Conservation (phyloP, 2,797 vertebrate genomes). For the Decapterus maruadsi region DNA sequence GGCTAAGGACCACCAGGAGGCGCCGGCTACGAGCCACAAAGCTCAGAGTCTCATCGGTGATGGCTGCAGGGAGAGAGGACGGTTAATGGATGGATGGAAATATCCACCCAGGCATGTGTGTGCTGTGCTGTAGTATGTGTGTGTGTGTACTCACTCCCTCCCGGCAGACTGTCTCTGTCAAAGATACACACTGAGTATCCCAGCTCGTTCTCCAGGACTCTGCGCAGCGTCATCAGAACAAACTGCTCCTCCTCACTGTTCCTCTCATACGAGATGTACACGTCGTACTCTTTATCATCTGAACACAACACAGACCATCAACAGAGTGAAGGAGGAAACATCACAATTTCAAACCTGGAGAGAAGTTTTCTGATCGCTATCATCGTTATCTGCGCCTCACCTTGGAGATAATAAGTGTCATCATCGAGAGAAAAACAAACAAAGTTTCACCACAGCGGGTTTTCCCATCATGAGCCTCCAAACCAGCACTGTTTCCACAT, state of each 20-base stretch:
- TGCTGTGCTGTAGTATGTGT: background rate
- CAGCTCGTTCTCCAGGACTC: constrained; percentile 93
- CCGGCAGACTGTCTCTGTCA: constrained; percentile 96
- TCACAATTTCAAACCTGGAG: no score
- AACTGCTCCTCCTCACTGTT: constrained; percentile 96
- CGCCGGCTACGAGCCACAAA: constrained; percentile 95
- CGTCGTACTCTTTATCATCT: constrained; percentile 96
- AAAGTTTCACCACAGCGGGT: background rate
- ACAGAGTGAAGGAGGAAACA: no score
- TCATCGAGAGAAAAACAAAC: background rate
- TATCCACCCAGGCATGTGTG: no score
- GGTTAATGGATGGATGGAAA: constrained; percentile 1
- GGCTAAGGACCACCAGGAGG: constrained; percentile 94
- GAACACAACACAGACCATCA: background rate
- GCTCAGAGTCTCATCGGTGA: constrained; percentile 96
- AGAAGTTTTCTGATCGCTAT: background rate
- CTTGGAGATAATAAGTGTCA: background rate
- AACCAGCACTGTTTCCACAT: no score
- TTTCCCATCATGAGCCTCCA: no score
- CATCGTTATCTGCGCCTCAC: background rate
- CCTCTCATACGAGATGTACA: constrained; percentile 96
- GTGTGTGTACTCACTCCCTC: constrained; percentile 92
- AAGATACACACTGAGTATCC: constrained; percentile 97
- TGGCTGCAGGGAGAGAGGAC: constrained; percentile 86
- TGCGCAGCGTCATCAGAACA: constrained; percentile 90